Conservation (phyloP, 2,888 invertebrate genomes). For the Ormyrus thymus region DNA sequence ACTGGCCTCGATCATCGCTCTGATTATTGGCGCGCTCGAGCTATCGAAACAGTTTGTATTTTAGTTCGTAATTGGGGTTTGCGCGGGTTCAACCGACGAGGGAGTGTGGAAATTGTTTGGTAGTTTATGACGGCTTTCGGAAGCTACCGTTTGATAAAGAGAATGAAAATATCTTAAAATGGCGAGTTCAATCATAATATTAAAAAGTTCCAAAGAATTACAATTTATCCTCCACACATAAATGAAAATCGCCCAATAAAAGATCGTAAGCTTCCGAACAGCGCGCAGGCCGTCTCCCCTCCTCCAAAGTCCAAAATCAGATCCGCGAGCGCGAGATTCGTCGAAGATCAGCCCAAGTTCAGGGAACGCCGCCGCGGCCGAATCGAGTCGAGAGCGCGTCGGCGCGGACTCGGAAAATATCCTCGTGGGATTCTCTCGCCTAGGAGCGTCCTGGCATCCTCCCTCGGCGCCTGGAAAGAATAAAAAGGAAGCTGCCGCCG, state of each 20-base stretch:
- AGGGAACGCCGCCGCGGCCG: not conserved
- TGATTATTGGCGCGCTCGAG: slow-evolving; percentile 21
- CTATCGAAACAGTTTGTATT: slow-evolving; percentile 54
- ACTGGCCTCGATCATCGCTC: slow-evolving; percentile 34
- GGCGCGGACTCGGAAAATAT: slow-evolving; percentile 45
- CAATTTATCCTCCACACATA: too few relatives aligned
- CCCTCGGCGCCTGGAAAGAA: slow-evolving; percentile 2
- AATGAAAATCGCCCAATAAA: too few relatives aligned
- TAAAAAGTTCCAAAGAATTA: too few relatives aligned
- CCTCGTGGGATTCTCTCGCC: slow-evolving; percentile 53
- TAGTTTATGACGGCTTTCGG: too few relatives aligned
- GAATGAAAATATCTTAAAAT: too few relatives aligned
- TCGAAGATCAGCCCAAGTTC: too few relatives aligned
- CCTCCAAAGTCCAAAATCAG: not conserved
- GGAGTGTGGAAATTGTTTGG: too few relatives aligned
- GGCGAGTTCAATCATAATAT: too few relatives aligned
- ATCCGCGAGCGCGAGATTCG: not conserved
- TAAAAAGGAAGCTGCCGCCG: slow-evolving; percentile 5
- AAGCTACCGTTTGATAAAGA: too few relatives aligned
- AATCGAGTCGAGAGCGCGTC: not conserved
- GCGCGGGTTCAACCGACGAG: not conserved
- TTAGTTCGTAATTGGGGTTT: slow-evolving; percentile 39
- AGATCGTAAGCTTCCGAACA: too few relatives aligned
- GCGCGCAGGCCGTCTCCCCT: too few relatives aligned
- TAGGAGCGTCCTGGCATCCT: slow-evolving; percentile 21